Evolutionary conservation across 1,140 invertebrate species (phyloP), one percentile per base, ranked within the genome.

Genomic region (Lepidurus arcticus): DNA sequence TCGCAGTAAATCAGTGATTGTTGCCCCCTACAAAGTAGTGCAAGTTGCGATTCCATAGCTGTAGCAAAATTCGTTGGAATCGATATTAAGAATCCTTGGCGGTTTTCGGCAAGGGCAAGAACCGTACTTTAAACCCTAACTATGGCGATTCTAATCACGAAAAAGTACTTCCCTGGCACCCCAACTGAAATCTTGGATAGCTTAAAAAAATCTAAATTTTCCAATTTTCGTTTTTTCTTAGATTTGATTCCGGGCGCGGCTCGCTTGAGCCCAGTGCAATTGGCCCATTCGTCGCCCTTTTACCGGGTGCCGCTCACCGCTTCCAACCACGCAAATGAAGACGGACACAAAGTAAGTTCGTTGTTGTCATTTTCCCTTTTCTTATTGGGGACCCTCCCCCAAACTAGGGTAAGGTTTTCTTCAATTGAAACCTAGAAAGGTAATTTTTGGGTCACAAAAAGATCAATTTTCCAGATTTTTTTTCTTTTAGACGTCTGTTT

Each of bases 271-370:
- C 85, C 86, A 42, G 85, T 87, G 77, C 86, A 87, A 75, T 82
- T 87, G 43, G 85, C 86, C 79, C 84, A 86, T 74, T 84, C 85
- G 42, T 83, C 86, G 76, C 82, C 85, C 42, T 87, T 86, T 81
- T 87, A 85, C 78, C 84, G 85, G 76, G 76, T 76, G n/a, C 44
- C 76, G 34, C 45, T 53, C 26, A 47, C 76, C 4, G 65, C 44
- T 34, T 76, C 76, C 65, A 45, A 76, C 24, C 76, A 76, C 45
- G 76, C 53, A 76, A 76, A 76, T 65, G n/a, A 76, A 76, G 76
- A 65, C 53, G 42, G 24, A 44, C 44, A 43, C 5, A 76, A 76
- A 76, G 42, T 42, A 76, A 76, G 42, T 44, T 13, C n/a, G n/a
- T 9, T 7, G 8, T 16, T 65, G 1, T 34, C 34, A 34, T 34